Conservation (phyloP, 37 sponge, comb jelly and placozoan genomes). For the Ephydatia muelleri region DNA sequence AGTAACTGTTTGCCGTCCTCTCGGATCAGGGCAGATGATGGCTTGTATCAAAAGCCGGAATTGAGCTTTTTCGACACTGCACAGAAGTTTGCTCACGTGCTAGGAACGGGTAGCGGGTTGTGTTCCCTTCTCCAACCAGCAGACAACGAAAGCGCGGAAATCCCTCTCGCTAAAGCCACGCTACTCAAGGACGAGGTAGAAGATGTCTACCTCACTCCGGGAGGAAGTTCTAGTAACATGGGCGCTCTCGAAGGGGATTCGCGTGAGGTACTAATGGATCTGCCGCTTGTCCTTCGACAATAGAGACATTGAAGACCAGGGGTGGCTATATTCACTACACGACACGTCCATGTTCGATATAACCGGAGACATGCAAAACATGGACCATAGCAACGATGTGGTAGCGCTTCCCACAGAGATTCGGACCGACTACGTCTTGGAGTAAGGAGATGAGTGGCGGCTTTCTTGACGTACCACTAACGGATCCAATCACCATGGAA, state of each 20-base stretch:
- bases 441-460: background rate
- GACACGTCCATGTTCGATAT: background rate
- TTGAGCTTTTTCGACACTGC: background rate
- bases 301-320: background rate
- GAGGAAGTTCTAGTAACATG: background rate
- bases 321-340: background rate
- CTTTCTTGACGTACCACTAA: background rate
- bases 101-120: background rate
- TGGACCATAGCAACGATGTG: background rate
- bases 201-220: background rate
- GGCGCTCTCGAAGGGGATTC: background rate
- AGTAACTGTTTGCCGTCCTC: background rate
- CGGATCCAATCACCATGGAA: background rate
- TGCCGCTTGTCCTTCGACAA: background rate
- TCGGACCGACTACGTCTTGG: background rate
- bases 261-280: background rate
- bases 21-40: background rate
- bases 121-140: background rate
- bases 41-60: background rate
- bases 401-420: background rate
- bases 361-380: background rate
- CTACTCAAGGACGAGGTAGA: background rate
- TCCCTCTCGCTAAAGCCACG: background rate
- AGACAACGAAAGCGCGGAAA: background rate
- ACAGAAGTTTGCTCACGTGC: background rate